Base-by-base conservation (phyloP, 1,140 invertebrate species). In the Habropoda laboriosa region DNA sequence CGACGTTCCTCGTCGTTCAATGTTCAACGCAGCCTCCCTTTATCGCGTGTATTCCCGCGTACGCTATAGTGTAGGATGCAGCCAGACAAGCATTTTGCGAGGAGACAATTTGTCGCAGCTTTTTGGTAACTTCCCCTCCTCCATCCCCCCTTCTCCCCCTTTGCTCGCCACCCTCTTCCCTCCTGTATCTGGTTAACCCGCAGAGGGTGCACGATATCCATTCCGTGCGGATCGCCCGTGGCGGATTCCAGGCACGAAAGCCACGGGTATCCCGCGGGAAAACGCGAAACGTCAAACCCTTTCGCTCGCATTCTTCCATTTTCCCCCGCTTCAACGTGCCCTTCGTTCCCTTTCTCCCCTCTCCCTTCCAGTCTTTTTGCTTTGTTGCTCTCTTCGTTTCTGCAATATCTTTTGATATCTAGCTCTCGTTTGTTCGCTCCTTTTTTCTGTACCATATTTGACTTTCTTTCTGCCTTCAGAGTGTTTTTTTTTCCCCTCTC, bases 201-300 rank as follows among this genome's bases (percentile, higher is more conserved):
- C 61, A 60, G 77, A 85, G 76, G 77, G 81, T 83, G 83, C 73
- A 81, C 87, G 89, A 89, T 87, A 89, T 89, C 88, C 85, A 90
- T 90, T 90, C 87, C 85, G 85, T 74, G 72, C 83, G 83, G 85
- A 89, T 91, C 88, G 86, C 80, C 85, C 76, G 80, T 81, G 86
- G 85, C 80, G 80, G 83, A 90, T 89, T 90, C 88, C 81, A 86
- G 85, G 85, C 87, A 89, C 86, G 86, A 83, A 90, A 89, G 81
- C 78, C 77, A 68, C 78, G 80, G 79, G 75, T 70, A 90, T 91
- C 85, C 90, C 89, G 85, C 85, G 81, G 89, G 86, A 89, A 85
- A 90, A 89, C 88, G 88, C 85, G 81, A 90, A 89, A 88, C 90
- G 88, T 89, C 89, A 90, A 89, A 88, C 87, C 86, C 84, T 73